Base-by-base conservation (phyloP, 2,113 vertebrate species). In the Anser cygnoides region DNA sequence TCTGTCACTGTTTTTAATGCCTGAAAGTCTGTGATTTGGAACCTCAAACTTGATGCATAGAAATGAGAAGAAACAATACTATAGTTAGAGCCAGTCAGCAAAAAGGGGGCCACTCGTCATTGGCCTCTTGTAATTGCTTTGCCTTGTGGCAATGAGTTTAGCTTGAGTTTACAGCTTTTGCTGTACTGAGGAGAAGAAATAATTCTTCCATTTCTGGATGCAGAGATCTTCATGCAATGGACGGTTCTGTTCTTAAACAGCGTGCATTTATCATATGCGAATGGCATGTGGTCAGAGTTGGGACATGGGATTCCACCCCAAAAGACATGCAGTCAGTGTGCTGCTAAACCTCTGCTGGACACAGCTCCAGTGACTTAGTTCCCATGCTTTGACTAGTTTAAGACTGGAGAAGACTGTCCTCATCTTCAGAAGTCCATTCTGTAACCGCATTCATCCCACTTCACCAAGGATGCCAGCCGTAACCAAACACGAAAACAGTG, bases 1-100 rank as follows among this genome's bases (percentile, higher is more conserved):
- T 70, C 76, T 82, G 72, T 84, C 79, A 75, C 39, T 67, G 10
- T 52, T 50, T 74, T 83, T 77, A 75, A 74, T 84, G 65, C 50
- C 46, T 74, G 50, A 96, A 71, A 49, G 77, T 54, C 58, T 37
- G 59, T 54, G 43, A 63, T 87, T 74, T 92, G 43, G 73, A 97
- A 52, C 49, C 12, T 67, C 39, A 63, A 76, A 66, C 26, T 62
- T 54, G 19, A 82, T 92, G 50, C 19, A 74, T 75, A 92, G 92
- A 93, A 97, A 95, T 29, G 28, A 92, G 73, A 85, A 94, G 41
- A 94, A 96, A 96, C 74, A 49, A 66, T 81, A 72, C 55, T 91
- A 88, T 87, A 46, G 72, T 90, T 86, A 81, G 35, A 61, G n/a
- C 6, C 44, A 54, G 92, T 65, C 94, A 96, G 93, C 89, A 96